Evolutionary conservation across 2,113 vertebrate genomes (phyloP).

Genomic region (Odocoileus hemionus): DNA sequence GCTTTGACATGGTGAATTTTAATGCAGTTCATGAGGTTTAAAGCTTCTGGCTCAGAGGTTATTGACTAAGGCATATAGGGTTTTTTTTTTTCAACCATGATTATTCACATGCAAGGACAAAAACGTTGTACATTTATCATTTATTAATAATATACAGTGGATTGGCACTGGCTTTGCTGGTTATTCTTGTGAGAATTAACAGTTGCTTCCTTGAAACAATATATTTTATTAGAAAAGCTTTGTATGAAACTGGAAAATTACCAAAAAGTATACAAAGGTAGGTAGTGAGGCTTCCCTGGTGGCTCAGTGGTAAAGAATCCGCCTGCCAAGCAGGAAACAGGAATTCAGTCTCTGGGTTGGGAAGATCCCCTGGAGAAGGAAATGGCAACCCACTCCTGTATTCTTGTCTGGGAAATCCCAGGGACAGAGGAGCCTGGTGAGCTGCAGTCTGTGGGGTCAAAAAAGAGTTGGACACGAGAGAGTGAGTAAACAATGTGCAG

Average conservation of each 20-base stretch:
- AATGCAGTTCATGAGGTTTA: not conserved
- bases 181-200: not conserved
- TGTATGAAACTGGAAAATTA: not conserved
- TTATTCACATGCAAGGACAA: not conserved
- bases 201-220: not conserved
- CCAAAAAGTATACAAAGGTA: not conserved
- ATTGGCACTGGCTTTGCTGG: not conserved
- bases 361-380: not conserved
- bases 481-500: not conserved
- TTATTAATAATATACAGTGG: slow-evolving; percentile 4
- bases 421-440: not conserved
- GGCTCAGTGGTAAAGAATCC: not conserved
- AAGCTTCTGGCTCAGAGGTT: not conserved
- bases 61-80: not conserved
- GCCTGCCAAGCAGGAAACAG: not conserved
- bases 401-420: not conserved
- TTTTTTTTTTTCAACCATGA: slow-evolving; percentile 4
- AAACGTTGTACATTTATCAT: not conserved
- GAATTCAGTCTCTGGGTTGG: not conserved
- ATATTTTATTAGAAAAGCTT: not conserved
- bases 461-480: not conserved
- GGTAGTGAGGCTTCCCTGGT: not conserved
- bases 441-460: not conserved
- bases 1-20: not conserved
- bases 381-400: not conserved